These are phyloP conservation scores for Mesorhabditis spiculigera DNA, from an alignment of 2,888 invertebrate species.

Conservation along the genomic window DNA sequence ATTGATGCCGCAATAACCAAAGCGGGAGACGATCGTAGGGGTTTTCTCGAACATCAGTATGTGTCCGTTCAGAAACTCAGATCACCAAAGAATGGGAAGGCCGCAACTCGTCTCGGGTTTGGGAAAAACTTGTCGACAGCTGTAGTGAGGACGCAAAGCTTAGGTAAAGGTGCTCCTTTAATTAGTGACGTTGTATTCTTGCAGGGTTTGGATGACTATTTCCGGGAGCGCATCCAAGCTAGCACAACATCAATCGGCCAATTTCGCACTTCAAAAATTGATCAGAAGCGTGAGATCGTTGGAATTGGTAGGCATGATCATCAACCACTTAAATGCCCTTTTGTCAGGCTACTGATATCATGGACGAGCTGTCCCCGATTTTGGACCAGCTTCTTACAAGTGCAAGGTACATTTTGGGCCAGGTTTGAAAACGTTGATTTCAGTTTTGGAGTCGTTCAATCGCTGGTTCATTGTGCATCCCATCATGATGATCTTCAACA, in stretches of 20 bases:
- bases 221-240: slow-evolving; percentile 14
- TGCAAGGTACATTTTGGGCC: not conserved
- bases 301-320: slow-evolving; percentile 20
- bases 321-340: not conserved
- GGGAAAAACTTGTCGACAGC: slow-evolving; percentile 29
- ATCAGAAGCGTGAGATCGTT: slow-evolving; percentile 20
- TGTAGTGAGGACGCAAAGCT: slow-evolving; percentile 20
- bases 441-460: not conserved
- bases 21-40: slow-evolving; percentile 11
- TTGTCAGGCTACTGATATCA: slow-evolving; percentile 24
- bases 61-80: no score
- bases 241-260: slow-evolving; percentile 21
- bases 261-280: slow-evolving; percentile 29
- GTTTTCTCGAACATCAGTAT: not conserved
- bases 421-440: not conserved
- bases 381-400: slow-evolving; percentile 20
- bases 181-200: not conserved
- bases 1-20: slow-evolving; percentile 17
- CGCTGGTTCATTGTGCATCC: not conserved
- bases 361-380: slow-evolving; percentile 26
- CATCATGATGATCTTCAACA: slow-evolving; percentile 10
- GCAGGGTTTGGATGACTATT: not conserved
- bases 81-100: slow-evolving; percentile 6
- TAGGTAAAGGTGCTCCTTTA: not conserved
- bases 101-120: slow-evolving; percentile 28